Evolutionary conservation across 2,888 invertebrate genomes (phyloP), one percentile per base, ranked within the genome.

Genomic region (Diachrysia chrysitis): DNA sequence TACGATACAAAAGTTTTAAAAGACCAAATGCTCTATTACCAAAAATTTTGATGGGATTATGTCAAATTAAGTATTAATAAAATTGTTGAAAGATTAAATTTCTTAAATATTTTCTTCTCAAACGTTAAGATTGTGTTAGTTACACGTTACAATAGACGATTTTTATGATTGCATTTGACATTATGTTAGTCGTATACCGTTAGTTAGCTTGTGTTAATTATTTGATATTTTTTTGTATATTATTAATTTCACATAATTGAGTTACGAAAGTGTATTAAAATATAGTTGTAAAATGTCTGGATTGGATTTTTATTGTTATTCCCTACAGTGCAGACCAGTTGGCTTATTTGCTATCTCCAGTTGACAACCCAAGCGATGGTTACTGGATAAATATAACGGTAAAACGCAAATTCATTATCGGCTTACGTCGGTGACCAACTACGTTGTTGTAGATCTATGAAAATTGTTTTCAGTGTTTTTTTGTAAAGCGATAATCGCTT

Each of bases 181-280:
- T 84, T 85, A 84, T 81, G 80, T 82, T 87, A 82, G 81, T 81
- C 84, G 86, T 83, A 79, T 87, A 87, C 84, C 82, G 86, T 88
- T 89, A 88, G 85, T 86, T 90, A 90, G 88, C 84, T 83, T 89
- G 91, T 89, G 89, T 93, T 92, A 84, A 90, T 91, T 91, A 87
- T 89, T 90, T 91, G 87, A 91, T 93, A 90, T 76, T 67, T 87
- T n/a, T 93, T 93, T 95, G 93, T 94, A 93, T 85, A 81, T 85
- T 93, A 94, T 92, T 92, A 87, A 92, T 90, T 89, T 90, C 87
- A 89, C 89, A 90, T 88, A 89, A 91, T 88, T 93, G 92, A 90
- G 93, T 94, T 93, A 92, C 85, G 88, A 93, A 91, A 90, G 91
- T 93, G 91, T 93, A 93, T 92, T 92, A 88, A 92, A 92, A 92